These are phyloP conservation scores for Atrina japonica DNA, from an alignment of 2,888 invertebrate species.

Conservation along the genomic window DNA sequence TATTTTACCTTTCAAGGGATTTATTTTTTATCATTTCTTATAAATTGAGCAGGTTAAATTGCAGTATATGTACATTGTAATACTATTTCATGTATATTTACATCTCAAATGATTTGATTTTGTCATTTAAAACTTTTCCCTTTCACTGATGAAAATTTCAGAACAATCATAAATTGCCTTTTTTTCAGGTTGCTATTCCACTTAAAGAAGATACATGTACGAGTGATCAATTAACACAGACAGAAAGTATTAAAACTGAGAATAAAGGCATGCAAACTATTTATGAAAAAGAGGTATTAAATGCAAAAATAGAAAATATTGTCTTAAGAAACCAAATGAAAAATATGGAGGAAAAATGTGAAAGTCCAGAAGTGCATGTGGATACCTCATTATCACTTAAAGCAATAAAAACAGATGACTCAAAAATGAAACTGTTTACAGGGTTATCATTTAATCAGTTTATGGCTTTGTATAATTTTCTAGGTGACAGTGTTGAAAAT, in stretches of 20 bases:
- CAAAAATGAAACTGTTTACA: constrained; percentile 25
- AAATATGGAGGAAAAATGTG: background rate
- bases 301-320: constrained; percentile 28
- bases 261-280: constrained; percentile 11
- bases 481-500: constrained; percentile 11
- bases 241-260: background rate
- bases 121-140: no score
- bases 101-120: no score
- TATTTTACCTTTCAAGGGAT: no score
- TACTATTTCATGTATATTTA: no score
- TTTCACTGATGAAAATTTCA: no score
- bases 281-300: constrained; percentile 23
- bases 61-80: no score
- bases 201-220: no score
- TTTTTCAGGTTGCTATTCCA: no score
- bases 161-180: no score
- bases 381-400: background rate
- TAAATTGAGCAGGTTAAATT: no score
- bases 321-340: constrained; percentile 10
- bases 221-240: background rate
- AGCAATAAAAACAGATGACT: constrained; percentile 16
- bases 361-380: background rate
- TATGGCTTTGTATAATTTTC: constrained; percentile 17
- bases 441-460: constrained; percentile 27
- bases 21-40: no score